These are phyloP conservation scores for Thymallus thymallus DNA, from an alignment of 2,113 vertebrate genomes.

Conservation along the genomic window DNA sequence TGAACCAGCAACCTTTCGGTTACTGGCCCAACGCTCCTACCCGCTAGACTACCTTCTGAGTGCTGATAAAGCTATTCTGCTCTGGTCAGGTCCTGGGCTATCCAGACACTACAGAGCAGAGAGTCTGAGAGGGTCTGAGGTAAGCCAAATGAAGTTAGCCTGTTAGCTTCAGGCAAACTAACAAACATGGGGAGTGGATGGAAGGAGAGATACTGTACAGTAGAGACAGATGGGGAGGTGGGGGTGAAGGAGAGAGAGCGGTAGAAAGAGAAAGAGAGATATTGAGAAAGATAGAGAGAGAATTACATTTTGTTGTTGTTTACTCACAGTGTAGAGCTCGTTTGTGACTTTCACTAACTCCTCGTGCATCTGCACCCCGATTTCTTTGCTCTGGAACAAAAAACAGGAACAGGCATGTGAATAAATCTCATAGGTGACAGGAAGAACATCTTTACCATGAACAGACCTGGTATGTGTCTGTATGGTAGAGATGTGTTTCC, in stretches of 20 bases:
- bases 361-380: constrained; percentile 94
- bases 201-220: background rate
- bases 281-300: background rate
- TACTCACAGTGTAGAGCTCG: constrained; percentile 93
- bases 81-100: constrained; percentile 39
- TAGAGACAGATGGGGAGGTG: background rate
- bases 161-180: background rate
- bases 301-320: constrained; percentile 1
- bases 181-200: background rate
- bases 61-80: constrained; percentile 57
- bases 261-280: background rate
- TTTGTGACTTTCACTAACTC: constrained; percentile 94
- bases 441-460: constrained; percentile 8
- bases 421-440: background rate
- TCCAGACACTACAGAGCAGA: constrained; percentile 6
- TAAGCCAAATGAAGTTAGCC: background rate
- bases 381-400: constrained; percentile 90
- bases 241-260: background rate
- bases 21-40: no score
- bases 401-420: constrained; percentile 13
- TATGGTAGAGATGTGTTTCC: no score
- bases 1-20: no score
- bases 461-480: background rate
- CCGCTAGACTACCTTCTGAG: no score
- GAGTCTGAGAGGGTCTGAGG: background rate